Conservation (phyloP, 2,797 vertebrate species). For the Schizopygopsis malacanthus region DNA sequence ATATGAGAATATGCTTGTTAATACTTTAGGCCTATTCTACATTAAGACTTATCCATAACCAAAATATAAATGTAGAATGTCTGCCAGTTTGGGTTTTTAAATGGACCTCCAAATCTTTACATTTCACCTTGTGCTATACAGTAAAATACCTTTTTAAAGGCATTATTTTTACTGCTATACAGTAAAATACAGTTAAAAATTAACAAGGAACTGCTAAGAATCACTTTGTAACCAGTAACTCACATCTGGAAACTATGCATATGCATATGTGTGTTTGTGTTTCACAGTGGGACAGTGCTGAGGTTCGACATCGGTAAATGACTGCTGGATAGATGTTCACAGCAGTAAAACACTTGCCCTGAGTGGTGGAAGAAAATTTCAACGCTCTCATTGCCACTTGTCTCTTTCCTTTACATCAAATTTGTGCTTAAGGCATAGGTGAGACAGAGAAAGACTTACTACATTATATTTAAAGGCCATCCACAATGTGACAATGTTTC, state of each 20-base stretch:
- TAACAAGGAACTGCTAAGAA: not conserved
- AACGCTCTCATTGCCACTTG: slow-evolving; percentile 42
- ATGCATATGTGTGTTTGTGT: not conserved
- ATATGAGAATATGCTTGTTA: not conserved
- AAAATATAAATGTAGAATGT: not conserved
- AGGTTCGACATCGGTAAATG: slow-evolving; percentile 29
- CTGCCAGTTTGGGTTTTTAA: not conserved
- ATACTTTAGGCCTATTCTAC: not conserved
- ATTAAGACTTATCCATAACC: not conserved
- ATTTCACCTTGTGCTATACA: not conserved
- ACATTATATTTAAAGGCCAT: slow-evolving; percentile 40
- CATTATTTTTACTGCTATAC: not conserved
- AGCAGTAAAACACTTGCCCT: slow-evolving; percentile 38
- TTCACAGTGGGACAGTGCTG: not conserved
- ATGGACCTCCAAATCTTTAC: not conserved
- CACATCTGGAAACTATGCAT: not conserved
- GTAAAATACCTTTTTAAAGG: not conserved
- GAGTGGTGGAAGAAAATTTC: not conserved
- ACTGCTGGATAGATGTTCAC: slow-evolving; percentile 36
- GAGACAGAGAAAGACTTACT: slow-evolving; percentile 46
- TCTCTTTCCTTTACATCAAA: slow-evolving; percentile 46
- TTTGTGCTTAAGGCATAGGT: slow-evolving; percentile 41
- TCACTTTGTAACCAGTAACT: not conserved
- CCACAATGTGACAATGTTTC: slow-evolving; percentile 43
- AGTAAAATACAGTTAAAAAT: not conserved